Base-by-base conservation (phyloP, 2,113 vertebrate genomes). In the Puntigrus tetrazona region DNA sequence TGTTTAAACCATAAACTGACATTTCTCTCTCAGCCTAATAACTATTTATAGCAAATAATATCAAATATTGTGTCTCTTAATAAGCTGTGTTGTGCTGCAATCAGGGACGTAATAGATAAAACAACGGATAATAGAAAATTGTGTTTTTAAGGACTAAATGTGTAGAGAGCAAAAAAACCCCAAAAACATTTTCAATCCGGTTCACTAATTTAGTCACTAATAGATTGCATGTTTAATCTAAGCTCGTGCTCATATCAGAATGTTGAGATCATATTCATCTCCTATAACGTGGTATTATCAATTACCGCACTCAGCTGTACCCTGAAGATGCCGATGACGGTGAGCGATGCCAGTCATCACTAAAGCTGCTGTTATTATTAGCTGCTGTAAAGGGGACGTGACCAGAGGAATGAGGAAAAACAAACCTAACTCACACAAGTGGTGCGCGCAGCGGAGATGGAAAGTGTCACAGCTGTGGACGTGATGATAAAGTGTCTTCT, bases 401-500 rank as follows among this genome's bases (percentile, higher is more conserved):
- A 75, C 50, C 78, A 84, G 76, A 87, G 89, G 75, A 87, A 87
- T 82, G 86, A 87, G 79, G 16, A 59, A 87, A 91, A 90, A 89
- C 88, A 90, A 74, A 85, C 88, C 78, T 90, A 86, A 91, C 97
- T 99, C 95, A 99, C 97, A 89, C 92, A 99, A 92, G 88, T 99
- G 97, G 90, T 99, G 98, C 0, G 98, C 98, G 7, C 96, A 99
- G 81, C 97, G 96, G 79, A 99, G 93, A 89, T 99, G 97, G 91
- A 99, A 99, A 84, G 96, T 98, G 92, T 99, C 98, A 72, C 98
- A 99, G 92, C 97, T 96, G 16, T 99, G 98, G 70, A 99, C 97
- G 3, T 99, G 97, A 84, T 99, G 97, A 86, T 99, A 99, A 61
- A 99, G 94, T 1, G 98, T 99, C 95, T 99, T 99, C 94, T 99